These are phyloP conservation scores for Centropus bengalensis DNA, from an alignment of 2,113 vertebrate species.

Conservation along the genomic window DNA sequence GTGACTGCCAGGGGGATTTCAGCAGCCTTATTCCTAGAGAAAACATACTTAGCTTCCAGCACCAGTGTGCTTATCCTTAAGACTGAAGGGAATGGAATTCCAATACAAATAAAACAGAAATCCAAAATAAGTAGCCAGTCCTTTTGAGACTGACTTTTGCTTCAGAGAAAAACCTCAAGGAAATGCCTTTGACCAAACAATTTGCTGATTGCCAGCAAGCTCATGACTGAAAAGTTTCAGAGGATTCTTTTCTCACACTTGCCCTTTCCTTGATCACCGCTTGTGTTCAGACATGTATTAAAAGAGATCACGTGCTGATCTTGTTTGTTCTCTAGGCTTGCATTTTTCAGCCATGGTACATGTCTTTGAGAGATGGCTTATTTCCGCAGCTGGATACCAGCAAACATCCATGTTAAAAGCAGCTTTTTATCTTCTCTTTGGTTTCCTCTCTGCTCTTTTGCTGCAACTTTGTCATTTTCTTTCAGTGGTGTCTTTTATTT, in stretches of 20 bases:
- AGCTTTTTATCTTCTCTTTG: conserved; percentile 40
- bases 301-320: neutral
- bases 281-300: neutral
- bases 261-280: neutral
- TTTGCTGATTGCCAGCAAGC: neutral
- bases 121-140: neutral
- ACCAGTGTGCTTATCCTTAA: neutral
- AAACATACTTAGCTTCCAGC: neutral
- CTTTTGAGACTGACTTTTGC: neutral
- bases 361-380: conserved; percentile 47
- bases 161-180: neutral
- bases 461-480: conserved; percentile 29
- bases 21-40: neutral
- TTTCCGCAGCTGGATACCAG: conserved; percentile 67
- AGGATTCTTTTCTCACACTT: neutral
- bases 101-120: neutral
- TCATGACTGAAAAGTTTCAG: neutral
- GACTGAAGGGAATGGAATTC: neutral
- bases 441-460: conserved; percentile 40
- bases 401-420: conserved; percentile 38
- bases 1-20: neutral
- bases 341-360: neutral
- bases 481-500: neutral
- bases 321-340: neutral
- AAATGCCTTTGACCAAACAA: neutral